A percentile compares a stretch with the other conserved stretches of the same genome.
These are phyloP conservation scores for Andrena haemorrhoa DNA, from an alignment of 2,888 invertebrate species.

Conservation along the genomic window DNA sequence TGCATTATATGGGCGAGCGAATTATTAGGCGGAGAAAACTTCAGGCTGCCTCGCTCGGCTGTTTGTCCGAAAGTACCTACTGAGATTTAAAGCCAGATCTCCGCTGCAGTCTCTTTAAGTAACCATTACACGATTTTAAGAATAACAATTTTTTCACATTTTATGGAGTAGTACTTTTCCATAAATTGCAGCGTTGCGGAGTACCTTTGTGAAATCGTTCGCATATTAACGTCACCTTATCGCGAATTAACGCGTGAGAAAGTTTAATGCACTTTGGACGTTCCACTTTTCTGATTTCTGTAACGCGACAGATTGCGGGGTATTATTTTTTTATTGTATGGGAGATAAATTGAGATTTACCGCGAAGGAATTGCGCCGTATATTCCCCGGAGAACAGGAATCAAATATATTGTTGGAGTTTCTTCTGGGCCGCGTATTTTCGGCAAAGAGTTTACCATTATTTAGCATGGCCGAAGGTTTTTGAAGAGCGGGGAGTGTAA, in stretches of 20 bases:
- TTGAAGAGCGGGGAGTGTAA: constrained; percentile 17
- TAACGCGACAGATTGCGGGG: not conserved
- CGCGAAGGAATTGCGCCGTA: not conserved
- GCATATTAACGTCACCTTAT: not conserved
- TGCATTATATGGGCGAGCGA: not conserved
- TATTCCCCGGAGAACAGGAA: not conserved
- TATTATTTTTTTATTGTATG: too few species aligned
- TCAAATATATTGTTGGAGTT: not conserved
- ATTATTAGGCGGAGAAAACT: constrained; percentile 7
- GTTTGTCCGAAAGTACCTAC: not conserved
- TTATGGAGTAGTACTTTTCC: not conserved
- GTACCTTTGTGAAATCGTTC: not conserved
- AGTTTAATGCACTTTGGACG: not conserved
- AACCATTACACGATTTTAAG: not conserved
- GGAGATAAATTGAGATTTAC: not conserved
- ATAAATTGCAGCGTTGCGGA: not conserved
- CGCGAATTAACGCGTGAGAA: not conserved
- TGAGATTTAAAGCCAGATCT: not conserved
- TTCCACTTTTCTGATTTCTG: not conserved
- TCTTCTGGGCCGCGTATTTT: constrained; percentile 11
- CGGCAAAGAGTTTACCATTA: constrained; percentile 15
- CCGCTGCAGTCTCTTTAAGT: not conserved
- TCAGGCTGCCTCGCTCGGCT: too few species aligned
- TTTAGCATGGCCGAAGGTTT: constrained; percentile 23
- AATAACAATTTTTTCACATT: not conserved